Evolutionary conservation across 2,888 invertebrate genomes (phyloP).

Genomic region (Sarcophaga caerulescens): DNA sequence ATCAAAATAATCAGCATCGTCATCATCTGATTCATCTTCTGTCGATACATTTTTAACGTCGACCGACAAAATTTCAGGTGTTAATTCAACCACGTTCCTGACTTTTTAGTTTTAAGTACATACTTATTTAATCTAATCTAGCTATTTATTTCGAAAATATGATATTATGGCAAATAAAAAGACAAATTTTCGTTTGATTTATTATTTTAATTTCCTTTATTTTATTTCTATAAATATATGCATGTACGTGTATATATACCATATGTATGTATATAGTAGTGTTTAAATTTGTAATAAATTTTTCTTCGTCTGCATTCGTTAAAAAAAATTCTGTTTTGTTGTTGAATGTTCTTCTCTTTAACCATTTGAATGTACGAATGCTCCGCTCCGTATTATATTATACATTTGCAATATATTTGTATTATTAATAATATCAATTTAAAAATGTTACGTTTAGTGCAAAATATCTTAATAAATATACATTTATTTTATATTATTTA

Average conservation of each 20-base stretch:
- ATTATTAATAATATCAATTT: slow-evolving; percentile 39
- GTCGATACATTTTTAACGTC: too few species aligned
- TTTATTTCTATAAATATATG: slow-evolving; percentile 59
- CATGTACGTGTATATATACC: slow-evolving; percentile 39
- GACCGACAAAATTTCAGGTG: too few species aligned
- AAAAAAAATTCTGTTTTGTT: neutral
- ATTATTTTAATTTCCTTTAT: slow-evolving; percentile 53
- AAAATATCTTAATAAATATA: slow-evolving; percentile 55
- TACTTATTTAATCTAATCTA: too few species aligned
- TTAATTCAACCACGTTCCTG: too few species aligned
- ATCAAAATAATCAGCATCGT: too few species aligned
- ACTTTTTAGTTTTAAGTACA: too few species aligned
- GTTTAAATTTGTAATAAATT: slow-evolving; percentile 47
- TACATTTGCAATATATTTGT: slow-evolving; percentile 27
- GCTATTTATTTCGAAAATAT: too few species aligned
- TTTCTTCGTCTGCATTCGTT: neutral
- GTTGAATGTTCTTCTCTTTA: neutral
- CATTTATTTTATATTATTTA: neutral
- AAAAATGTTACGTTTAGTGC: slow-evolving; percentile 45
- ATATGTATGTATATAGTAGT: slow-evolving; percentile 13
- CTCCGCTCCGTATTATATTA: too few species aligned
- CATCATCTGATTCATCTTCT: too few species aligned
- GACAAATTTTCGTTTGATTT: too few species aligned
- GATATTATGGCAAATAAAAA: too few species aligned
- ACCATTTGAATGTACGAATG: neutral